A percentile compares a stretch with the other conserved stretches of the same genome.
Evolutionary conservation across 1,140 invertebrate genomes (phyloP).

Genomic region (Drosophila malerkotliana): DNA sequence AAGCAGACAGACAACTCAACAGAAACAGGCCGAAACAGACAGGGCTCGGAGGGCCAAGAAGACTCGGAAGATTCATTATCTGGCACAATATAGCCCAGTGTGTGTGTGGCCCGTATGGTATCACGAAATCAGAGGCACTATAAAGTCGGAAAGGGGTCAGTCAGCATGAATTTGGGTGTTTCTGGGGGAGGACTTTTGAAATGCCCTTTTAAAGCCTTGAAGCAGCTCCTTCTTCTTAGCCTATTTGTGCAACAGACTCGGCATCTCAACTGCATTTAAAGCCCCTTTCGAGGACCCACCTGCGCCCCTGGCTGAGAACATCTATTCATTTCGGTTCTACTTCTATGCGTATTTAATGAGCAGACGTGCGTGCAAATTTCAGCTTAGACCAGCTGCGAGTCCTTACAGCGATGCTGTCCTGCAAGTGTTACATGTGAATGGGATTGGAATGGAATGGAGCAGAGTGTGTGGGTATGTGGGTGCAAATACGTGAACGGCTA

Average conservation of each 20-base stretch:
- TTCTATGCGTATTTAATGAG: slow-evolving; percentile 81
- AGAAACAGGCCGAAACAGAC: slow-evolving; percentile 10
- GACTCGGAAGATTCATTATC: slow-evolving; percentile 73
- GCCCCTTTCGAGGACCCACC: slow-evolving; percentile 1
- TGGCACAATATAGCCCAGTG: slow-evolving; percentile 76
- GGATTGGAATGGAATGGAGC: slow-evolving; percentile 20
- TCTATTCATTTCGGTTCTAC: slow-evolving; percentile 55
- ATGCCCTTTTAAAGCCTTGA: no score
- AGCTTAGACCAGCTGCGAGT: slow-evolving; percentile 61
- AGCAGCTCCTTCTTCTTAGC: background rate
- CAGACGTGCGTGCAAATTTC: slow-evolving; percentile 77
- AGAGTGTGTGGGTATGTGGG: slow-evolving; percentile 15
- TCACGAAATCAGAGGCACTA: slow-evolving; percentile 11
- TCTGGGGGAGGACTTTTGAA: background rate
- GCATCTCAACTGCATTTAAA: background rate
- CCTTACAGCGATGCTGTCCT: slow-evolving; percentile 34
- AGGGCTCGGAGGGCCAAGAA: background rate
- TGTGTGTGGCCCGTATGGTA: slow-evolving; percentile 42
- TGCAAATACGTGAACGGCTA: slow-evolving; percentile 64
- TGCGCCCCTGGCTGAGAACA: slow-evolving; percentile 19
- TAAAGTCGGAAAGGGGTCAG: background rate
- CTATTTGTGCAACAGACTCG: background rate
- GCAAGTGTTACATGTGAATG: slow-evolving; percentile 27
- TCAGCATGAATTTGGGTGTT: background rate
- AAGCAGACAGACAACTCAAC: slow-evolving; percentile 64